These are phyloP conservation scores for Cepaea nemoralis DNA, from an alignment of 1,140 invertebrate genomes.

Conservation along the genomic window DNA sequence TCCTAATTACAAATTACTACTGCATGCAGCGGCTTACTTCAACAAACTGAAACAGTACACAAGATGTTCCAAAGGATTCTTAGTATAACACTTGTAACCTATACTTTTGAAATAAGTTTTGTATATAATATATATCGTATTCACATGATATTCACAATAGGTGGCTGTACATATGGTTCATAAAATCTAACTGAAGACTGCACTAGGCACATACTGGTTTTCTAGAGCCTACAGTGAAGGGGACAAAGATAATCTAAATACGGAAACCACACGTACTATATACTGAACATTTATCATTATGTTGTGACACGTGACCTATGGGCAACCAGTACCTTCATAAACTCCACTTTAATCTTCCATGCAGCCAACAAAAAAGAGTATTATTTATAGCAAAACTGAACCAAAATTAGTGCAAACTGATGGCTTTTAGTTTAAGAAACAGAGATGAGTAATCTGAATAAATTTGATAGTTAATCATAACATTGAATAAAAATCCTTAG, in stretches of 20 bases:
- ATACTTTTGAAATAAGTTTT: too few relatives aligned
- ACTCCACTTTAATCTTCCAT: constrained; percentile 42
- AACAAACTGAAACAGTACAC: too few relatives aligned
- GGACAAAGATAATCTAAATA: background rate
- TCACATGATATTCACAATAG: background rate
- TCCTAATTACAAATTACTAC: too few relatives aligned
- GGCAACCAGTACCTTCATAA: constrained; percentile 27
- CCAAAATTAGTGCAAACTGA: background rate
- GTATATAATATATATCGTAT: background rate
- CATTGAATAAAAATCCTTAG: too few relatives aligned
- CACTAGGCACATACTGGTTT: background rate
- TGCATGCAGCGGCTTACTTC: too few relatives aligned
- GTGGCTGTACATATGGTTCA: background rate
- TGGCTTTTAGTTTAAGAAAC: too few relatives aligned
- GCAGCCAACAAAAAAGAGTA: constrained; percentile 22
- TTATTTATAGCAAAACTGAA: background rate
- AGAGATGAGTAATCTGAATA: background rate
- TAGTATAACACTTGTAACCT: too few relatives aligned
- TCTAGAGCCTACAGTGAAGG: background rate
- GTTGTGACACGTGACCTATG: background rate
- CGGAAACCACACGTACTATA: background rate
- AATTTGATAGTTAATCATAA: too few relatives aligned
- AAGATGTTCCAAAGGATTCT: too few relatives aligned
- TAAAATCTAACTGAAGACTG: background rate
- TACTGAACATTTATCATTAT: background rate